These are phyloP conservation scores for Protonemura montana DNA, from an alignment of 2,888 invertebrate species.

Conservation along the genomic window DNA sequence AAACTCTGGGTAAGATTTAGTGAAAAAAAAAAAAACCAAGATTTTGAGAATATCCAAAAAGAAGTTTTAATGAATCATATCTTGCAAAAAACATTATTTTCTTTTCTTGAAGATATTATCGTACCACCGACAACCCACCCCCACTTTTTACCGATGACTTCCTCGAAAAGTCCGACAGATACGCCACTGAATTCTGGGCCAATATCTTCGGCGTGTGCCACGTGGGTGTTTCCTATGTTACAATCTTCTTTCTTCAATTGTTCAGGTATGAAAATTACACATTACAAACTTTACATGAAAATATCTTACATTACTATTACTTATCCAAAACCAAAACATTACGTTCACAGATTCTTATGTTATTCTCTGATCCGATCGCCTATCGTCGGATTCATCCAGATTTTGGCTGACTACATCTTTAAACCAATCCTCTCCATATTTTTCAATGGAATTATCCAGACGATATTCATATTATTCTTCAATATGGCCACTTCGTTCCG, in stretches of 20 bases:
- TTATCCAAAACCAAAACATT: neutral
- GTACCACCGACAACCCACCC: slow-evolving; percentile 71
- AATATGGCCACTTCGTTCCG: slow-evolving; percentile 69
- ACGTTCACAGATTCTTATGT: slow-evolving; percentile 61
- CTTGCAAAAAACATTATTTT: neutral
- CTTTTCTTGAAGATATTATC: slow-evolving; percentile 61
- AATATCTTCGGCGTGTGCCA: slow-evolving; percentile 71
- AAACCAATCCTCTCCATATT: slow-evolving; percentile 71
- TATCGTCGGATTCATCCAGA: slow-evolving; percentile 67
- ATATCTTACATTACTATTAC: no score
- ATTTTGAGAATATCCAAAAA: no score
- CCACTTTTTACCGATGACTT: slow-evolving; percentile 64
- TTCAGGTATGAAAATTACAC: slow-evolving; percentile 59
- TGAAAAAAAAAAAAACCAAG: neutral
- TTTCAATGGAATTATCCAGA: slow-evolving; percentile 73
- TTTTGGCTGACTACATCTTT: slow-evolving; percentile 71
- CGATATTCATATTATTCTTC: slow-evolving; percentile 70
- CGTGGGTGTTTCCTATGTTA: slow-evolving; percentile 67
- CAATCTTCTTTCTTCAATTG: slow-evolving; percentile 68
- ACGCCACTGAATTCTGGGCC: slow-evolving; percentile 72
- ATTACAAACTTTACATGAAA: neutral
- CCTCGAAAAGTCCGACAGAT: slow-evolving; percentile 67
- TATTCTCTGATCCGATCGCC: slow-evolving; percentile 67
- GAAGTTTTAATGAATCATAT: neutral
- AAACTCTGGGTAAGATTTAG: slow-evolving; percentile 63